Evolutionary conservation across 2,888 invertebrate species (phyloP).

Genomic region (Cheilosia variabilis): DNA sequence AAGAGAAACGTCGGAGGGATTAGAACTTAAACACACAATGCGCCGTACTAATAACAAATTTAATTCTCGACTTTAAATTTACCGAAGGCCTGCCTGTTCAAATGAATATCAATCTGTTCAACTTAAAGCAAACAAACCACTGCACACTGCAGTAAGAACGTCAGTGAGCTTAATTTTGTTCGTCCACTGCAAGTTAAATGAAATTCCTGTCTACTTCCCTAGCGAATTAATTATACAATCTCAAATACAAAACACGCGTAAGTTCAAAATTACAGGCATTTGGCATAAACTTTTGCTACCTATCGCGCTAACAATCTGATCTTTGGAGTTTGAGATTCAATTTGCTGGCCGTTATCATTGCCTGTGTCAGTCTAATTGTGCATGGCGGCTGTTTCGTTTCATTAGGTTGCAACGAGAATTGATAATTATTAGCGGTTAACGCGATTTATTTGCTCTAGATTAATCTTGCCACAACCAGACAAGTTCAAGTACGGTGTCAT

Average conservation of each 20-base stretch:
- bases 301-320: slow-evolving; percentile 4
- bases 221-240: background rate
- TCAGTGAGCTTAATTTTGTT: too few relatives aligned
- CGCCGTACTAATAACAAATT: too few relatives aligned
- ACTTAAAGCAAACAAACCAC: too few relatives aligned
- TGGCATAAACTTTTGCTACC: slow-evolving; percentile 8
- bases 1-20: too few relatives aligned
- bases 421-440: slow-evolving; percentile 15
- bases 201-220: too few relatives aligned
- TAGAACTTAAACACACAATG: too few relatives aligned
- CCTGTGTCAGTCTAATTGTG: slow-evolving; percentile 16
- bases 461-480: slow-evolving; percentile 28
- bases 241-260: background rate
- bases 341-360: slow-evolving; percentile 18
- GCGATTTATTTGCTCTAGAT: slow-evolving; percentile 27
- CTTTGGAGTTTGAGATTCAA: slow-evolving; percentile 42
- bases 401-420: slow-evolving; percentile 7
- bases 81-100: too few relatives aligned
- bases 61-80: too few relatives aligned
- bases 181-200: too few relatives aligned
- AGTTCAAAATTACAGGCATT: slow-evolving; percentile 7
- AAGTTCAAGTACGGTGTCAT: slow-evolving; percentile 44
- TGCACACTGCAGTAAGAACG: too few relatives aligned
- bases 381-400: slow-evolving; percentile 14
- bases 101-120: too few relatives aligned